Evolutionary conservation across 2,113 vertebrate species (phyloP).

Genomic region (Erythrolamprus reginae): DNA sequence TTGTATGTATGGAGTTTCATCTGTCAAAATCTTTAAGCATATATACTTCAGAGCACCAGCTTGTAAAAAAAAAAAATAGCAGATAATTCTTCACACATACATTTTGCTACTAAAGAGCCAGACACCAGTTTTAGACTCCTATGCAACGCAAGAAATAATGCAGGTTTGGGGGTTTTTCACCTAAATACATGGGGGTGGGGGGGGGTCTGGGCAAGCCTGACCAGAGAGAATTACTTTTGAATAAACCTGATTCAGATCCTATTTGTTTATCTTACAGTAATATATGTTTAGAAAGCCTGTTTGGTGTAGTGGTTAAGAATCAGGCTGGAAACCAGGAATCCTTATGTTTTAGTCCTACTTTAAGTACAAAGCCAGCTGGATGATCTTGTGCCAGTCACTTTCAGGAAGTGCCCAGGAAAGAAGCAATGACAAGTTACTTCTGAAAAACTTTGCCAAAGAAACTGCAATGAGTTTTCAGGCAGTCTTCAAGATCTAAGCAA

Average conservation of each 20-base stretch:
- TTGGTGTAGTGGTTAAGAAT: not conserved
- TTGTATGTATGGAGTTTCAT: not conserved
- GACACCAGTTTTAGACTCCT: not conserved
- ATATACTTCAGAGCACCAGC: not conserved
- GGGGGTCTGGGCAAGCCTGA: no score
- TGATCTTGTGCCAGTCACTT: not conserved
- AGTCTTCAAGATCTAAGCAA: not conserved
- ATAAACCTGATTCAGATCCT: not conserved
- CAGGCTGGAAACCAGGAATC: not conserved
- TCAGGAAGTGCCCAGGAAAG: not conserved
- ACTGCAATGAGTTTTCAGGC: not conserved
- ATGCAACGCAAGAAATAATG: not conserved
- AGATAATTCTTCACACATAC: not conserved
- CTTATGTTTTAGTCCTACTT: not conserved
- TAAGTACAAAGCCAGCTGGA: not conserved
- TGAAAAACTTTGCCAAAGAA: not conserved
- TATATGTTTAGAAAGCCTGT: not conserved
- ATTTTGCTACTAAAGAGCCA: not conserved
- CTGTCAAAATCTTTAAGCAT: not conserved
- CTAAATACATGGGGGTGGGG: no score
- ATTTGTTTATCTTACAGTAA: not conserved
- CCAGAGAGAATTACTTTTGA: not conserved
- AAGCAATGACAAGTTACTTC: not conserved
- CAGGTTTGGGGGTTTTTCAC: not conserved
- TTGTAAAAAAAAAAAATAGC: not conserved